phyloP scores from a whole-genome alignment of 2,797 vertebrate species.

The Scolopax rusticola region DNA sequence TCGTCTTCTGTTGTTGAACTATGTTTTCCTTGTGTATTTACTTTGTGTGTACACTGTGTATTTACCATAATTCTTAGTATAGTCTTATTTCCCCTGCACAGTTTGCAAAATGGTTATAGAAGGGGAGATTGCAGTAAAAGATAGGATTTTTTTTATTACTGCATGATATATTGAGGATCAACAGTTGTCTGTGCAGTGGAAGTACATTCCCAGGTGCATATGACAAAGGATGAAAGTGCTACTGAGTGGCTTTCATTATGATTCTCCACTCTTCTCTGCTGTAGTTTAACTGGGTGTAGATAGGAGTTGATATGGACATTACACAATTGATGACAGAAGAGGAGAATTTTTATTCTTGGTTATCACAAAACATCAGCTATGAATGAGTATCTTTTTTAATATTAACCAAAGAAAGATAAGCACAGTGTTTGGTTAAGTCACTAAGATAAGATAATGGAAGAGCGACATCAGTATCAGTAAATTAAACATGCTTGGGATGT shows the following conservation, averaged over 20 bases:
- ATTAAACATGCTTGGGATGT: neutral
- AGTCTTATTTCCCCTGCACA: neutral
- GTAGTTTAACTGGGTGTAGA: neutral
- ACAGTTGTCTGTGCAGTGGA: neutral
- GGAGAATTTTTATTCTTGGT: neutral
- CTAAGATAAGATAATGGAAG: neutral
- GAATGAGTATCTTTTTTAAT: neutral
- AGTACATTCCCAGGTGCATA: rapidly evolving
- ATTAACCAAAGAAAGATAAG: neutral
- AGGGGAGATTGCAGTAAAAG: neutral
- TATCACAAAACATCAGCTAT: neutral
- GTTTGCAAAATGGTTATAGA: neutral
- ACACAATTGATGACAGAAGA: neutral
- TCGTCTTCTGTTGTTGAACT: neutral
- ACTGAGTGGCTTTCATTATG: neutral
- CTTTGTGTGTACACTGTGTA: rapidly evolving
- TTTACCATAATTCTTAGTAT: neutral
- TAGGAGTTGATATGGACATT: neutral
- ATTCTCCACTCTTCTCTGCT: neutral
- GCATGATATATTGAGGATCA: neutral
- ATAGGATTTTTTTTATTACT: neutral
- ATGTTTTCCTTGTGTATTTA: neutral
- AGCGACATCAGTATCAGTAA: neutral
- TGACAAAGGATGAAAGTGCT: neutral
- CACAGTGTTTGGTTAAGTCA: neutral